Evolutionary conservation across 2,113 vertebrate species (phyloP).

Genomic region (Otus sunia): DNA sequence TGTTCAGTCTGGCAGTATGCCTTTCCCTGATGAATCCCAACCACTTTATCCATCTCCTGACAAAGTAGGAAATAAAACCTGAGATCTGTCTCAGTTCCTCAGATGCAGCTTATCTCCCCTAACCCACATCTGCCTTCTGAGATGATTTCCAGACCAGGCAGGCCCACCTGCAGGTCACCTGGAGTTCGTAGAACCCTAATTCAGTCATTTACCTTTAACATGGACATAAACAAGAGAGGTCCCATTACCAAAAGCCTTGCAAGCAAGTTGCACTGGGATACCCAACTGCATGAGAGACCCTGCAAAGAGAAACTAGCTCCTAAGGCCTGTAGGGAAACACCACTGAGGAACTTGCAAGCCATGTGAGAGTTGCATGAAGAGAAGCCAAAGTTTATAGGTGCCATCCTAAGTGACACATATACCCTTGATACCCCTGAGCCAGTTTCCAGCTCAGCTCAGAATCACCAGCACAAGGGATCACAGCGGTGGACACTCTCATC

Average conservation of each 20-base stretch:
- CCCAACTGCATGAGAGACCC: background rate
- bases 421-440: accelerated
- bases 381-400: background rate
- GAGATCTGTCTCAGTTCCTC: conserved; percentile 8
- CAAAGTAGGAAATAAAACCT: conserved; percentile 1
- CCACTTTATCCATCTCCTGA: background rate
- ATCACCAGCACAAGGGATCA: background rate
- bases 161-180: background rate
- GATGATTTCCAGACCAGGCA: background rate
- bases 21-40: background rate
- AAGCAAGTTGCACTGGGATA: background rate
- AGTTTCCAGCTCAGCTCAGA: background rate
- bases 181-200: background rate
- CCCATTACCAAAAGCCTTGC: background rate
- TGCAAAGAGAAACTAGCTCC: background rate
- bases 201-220: background rate
- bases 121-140: background rate
- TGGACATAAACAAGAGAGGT: background rate
- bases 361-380: background rate
- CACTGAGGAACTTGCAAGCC: background rate
- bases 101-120: background rate
- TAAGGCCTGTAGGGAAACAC: background rate
- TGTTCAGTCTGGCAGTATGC: background rate
- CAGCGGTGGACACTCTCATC: background rate
- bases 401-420: background rate